Percentiles rank a stretch among this genome's conserved stretches.
Conservation (phyloP, 2,888 invertebrate species). For the Hartigia nigra region DNA sequence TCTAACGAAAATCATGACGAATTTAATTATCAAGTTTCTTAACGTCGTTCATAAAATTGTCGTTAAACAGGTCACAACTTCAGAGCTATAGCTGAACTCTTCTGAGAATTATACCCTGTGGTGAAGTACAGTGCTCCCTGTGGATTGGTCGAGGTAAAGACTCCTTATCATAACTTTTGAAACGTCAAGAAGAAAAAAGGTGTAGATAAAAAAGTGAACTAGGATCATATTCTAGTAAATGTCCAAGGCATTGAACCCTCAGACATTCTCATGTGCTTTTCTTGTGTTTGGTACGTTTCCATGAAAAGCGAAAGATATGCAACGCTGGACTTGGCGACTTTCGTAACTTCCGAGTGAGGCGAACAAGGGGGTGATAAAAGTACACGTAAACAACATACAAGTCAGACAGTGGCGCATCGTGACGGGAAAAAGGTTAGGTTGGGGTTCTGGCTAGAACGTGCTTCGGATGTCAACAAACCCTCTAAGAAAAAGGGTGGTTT, state of each 20-base stretch:
- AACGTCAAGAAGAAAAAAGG: background rate
- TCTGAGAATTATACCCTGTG: background rate
- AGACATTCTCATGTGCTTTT: background rate
- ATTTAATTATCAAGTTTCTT: background rate
- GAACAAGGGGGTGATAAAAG: conserved; percentile 35
- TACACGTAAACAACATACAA: conserved; percentile 39
- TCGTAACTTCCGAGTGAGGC: background rate
- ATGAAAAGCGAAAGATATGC: background rate
- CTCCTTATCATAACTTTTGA: background rate
- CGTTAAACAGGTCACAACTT: background rate
- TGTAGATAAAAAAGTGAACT: background rate
- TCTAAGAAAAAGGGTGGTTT: conserved; percentile 39
- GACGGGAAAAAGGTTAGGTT: conserved; percentile 15
- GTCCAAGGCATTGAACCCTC: background rate
- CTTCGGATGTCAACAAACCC: conserved; percentile 52
- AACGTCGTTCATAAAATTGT: background rate
- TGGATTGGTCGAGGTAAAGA: background rate
- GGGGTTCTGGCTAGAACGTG: conserved; percentile 47
- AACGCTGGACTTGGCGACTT: background rate
- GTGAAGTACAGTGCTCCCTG: background rate
- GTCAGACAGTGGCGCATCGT: conserved; percentile 9
- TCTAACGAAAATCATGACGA: no score
- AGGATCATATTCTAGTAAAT: background rate
- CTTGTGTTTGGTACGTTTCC: background rate
- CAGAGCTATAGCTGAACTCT: background rate